phyloP scores from a whole-genome alignment of 2,113 vertebrate genomes.

The Mirounga angustirostris region DNA sequence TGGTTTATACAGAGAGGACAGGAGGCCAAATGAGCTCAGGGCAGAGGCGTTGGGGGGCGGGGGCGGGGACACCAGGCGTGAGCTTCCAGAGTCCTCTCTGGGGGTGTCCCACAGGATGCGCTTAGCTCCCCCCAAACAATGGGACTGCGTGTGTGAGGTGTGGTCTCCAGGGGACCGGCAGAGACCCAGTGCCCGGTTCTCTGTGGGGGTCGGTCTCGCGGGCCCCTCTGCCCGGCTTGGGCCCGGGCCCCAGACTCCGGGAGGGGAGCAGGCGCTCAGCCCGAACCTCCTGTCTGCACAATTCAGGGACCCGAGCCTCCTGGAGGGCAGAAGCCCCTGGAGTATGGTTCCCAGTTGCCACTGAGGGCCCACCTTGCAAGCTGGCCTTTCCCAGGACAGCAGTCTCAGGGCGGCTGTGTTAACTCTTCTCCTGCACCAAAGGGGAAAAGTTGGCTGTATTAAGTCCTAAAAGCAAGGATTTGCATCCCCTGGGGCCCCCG shows the following conservation, averaged over 20 bases:
- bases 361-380: not conserved
- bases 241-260: accelerated
- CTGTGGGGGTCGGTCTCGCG: accelerated
- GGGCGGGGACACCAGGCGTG: not conserved
- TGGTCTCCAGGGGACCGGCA: not conserved
- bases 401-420: not conserved
- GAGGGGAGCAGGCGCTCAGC: not conserved
- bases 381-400: accelerated
- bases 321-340: too few relatives aligned
- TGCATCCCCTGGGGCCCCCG: not conserved
- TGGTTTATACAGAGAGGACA: not conserved
- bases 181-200: not conserved
- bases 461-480: not conserved
- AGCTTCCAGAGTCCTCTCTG: not conserved
- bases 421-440: not conserved
- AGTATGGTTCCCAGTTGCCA: accelerated
- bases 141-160: accelerated
- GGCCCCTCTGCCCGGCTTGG: accelerated
- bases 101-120: not conserved
- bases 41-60: not conserved
- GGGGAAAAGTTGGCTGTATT: too few relatives aligned
- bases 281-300: not conserved
- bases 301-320: not conserved
- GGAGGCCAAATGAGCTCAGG: not conserved
- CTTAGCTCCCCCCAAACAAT: not conserved